Evolutionary conservation across 2,888 invertebrate genomes (phyloP), one percentile per base, ranked within the genome.

Genomic region (Andrena chrysosceles): DNA sequence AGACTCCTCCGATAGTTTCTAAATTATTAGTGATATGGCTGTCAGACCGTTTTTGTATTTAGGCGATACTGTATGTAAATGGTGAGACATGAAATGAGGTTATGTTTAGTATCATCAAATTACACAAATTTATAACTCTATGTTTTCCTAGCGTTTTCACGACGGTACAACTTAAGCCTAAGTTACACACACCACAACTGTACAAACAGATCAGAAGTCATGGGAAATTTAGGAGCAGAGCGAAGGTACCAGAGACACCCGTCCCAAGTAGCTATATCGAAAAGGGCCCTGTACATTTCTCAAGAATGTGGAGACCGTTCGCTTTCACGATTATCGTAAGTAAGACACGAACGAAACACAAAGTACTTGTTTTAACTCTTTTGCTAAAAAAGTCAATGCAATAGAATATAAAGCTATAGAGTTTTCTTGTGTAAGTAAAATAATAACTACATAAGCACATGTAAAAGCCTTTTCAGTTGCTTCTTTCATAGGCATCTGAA

Each of bases 261-360:
- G 60, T 89, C 60, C 16, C 77, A 3, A 81, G 86, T 23, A 35
- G 56, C 0, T 92, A 93, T 71, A 89, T 95, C 60, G 94, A 95
- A 83, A 89, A 94, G 29, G 94, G 94, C 23, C 94, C 95, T 68
- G 89, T 95, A 77, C 91, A 94, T 70, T 87, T 94, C 16, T 94
- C 92, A 63, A 94, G 94, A 84, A 93, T 97, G 69, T 94, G 95
- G 91, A 96, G 95, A 93, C 96, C 96, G 26, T 94, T 97, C 67
- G 92, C 95, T 60, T 97, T 97, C 92, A 96, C 96, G 68, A 90
- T 96, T 70, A 95, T 95, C 92, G 97, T 97, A 95, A 87, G 63
- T 13, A 52, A 64, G 5, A 42, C 42, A 42, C 16, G 5, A 42
- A 52, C 26, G 1, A 63, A 2, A 5, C 8, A 7, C 7, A 31